phyloP scores from a whole-genome alignment of 2,113 vertebrate genomes.

The Chaetodon trifascialis region DNA sequence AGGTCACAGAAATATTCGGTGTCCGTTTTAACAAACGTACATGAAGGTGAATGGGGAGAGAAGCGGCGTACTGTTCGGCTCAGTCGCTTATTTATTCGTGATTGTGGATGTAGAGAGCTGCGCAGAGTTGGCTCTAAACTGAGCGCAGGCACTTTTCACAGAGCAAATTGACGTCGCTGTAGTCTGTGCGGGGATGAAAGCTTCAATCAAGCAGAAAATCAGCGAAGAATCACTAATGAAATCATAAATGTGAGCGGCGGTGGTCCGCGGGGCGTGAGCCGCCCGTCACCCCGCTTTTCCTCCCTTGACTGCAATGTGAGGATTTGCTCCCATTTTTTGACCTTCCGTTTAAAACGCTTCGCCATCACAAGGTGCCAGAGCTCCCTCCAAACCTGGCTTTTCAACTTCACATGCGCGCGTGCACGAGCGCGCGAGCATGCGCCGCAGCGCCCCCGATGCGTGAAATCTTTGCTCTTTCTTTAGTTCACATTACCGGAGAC shows the following conservation, averaged over 20 bases:
- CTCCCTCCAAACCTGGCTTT: constrained; percentile 27
- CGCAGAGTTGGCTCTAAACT: constrained; percentile 21
- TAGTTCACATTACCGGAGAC: constrained; percentile 28
- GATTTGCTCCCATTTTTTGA: constrained; percentile 19
- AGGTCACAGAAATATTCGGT: neutral
- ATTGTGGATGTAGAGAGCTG: constrained; percentile 8
- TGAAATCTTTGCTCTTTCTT: constrained; percentile 37
- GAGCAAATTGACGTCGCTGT: constrained; percentile 23
- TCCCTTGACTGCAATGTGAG: constrained; percentile 8
- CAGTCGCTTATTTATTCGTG: constrained; percentile 21
- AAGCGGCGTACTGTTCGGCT: neutral
- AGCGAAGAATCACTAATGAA: constrained; percentile 40
- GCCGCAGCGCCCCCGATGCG: neutral
- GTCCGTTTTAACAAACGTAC: neutral
- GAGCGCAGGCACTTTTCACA: constrained; percentile 38
- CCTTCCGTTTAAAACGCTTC: constrained; percentile 5
- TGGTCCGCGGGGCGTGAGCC: constrained; percentile 15
- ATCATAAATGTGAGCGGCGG: constrained; percentile 16
- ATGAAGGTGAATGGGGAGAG: neutral
- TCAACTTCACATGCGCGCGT: constrained; percentile 20
- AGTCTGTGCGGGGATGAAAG: constrained; percentile 22
- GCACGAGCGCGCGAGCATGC: neutral
- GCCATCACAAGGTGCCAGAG: neutral
- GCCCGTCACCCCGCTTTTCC: neutral
- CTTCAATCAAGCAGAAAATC: constrained; percentile 57